Evolutionary conservation across 2,113 vertebrate genomes (phyloP).

Genomic region (Mystacornis crossleyi): DNA sequence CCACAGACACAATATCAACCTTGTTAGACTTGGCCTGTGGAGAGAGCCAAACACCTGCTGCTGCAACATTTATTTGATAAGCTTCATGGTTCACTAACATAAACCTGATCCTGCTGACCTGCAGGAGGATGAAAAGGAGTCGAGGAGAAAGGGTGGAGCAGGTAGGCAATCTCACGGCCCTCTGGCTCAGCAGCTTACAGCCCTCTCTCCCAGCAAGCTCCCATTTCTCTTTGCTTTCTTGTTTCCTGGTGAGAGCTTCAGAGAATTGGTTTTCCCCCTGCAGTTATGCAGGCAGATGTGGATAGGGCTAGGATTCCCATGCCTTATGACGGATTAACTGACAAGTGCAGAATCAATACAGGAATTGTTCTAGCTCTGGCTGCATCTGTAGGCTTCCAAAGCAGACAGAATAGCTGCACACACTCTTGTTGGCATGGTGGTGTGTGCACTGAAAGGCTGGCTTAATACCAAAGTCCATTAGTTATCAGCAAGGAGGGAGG

Average conservation of each 20-base stretch:
- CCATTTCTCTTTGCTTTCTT: slow-evolving; percentile 53
- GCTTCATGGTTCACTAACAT: slow-evolving; percentile 64
- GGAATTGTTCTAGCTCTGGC: slow-evolving; percentile 68
- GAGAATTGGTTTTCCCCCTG: slow-evolving; percentile 61
- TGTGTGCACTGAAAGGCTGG: slow-evolving; percentile 48
- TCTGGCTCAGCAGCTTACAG: background rate
- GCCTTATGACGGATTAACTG: slow-evolving; percentile 69
- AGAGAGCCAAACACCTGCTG: slow-evolving; percentile 73
- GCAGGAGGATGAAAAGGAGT: slow-evolving; percentile 70
- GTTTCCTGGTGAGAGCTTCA: slow-evolving; percentile 64
- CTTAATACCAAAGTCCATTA: slow-evolving; percentile 40
- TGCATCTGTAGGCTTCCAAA: slow-evolving; percentile 22
- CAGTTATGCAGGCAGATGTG: slow-evolving; percentile 74
- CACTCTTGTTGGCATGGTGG: slow-evolving; percentile 29
- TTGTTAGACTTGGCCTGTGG: slow-evolving; percentile 59
- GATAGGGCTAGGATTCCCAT: slow-evolving; percentile 73
- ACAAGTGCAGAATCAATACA: slow-evolving; percentile 59
- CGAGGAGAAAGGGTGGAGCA: background rate
- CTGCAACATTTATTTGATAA: slow-evolving; percentile 74
- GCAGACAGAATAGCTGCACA: slow-evolving; percentile 56
- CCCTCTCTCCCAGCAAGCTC: slow-evolving; percentile 11
- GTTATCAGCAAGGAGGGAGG: slow-evolving; percentile 31
- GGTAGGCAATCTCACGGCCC: slow-evolving; percentile 35
- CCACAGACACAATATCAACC: slow-evolving; percentile 62
- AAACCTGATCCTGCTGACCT: slow-evolving; percentile 73